Evolutionary conservation across 2,797 vertebrate genomes (phyloP).

Genomic region (Parambassis ranga): DNA sequence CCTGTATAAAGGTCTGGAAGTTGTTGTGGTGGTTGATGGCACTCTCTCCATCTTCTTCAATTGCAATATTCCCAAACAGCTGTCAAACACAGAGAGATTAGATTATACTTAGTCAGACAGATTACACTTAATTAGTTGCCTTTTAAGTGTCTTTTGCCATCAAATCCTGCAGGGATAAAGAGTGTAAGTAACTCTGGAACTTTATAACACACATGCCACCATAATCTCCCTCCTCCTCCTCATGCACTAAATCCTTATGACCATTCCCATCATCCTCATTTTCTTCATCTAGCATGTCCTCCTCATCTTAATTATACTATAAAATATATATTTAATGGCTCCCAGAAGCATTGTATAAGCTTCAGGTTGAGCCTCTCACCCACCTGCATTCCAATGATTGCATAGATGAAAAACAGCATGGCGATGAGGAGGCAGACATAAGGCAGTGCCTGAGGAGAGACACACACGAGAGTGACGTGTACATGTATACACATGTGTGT

Average conservation of each 20-base stretch:
- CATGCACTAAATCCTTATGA: constrained; percentile 13
- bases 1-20: constrained; percentile 94
- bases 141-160: neutral
- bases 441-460: constrained; percentile 85
- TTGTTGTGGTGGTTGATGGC: constrained; percentile 96
- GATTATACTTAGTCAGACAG: neutral
- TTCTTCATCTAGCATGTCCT: neutral
- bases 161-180: neutral
- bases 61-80: constrained; percentile 93
- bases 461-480: constrained; percentile 21
- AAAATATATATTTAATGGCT: constrained; percentile 34
- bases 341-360: constrained; percentile 17
- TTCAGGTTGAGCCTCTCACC: constrained; percentile 34
- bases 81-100: constrained; percentile 56
- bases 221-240: neutral
- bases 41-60: constrained; percentile 83
- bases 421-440: constrained; percentile 96
- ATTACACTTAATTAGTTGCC: neutral
- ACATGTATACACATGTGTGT: neutral
- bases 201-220: neutral
- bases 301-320: constrained; percentile 21
- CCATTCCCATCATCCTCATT: constrained; percentile 16
- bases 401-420: constrained; percentile 98
- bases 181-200: neutral
- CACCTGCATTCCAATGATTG: constrained; percentile 98